These are phyloP conservation scores for Dioctria rufipes DNA, from an alignment of 2,888 invertebrate genomes.

Conservation along the genomic window DNA sequence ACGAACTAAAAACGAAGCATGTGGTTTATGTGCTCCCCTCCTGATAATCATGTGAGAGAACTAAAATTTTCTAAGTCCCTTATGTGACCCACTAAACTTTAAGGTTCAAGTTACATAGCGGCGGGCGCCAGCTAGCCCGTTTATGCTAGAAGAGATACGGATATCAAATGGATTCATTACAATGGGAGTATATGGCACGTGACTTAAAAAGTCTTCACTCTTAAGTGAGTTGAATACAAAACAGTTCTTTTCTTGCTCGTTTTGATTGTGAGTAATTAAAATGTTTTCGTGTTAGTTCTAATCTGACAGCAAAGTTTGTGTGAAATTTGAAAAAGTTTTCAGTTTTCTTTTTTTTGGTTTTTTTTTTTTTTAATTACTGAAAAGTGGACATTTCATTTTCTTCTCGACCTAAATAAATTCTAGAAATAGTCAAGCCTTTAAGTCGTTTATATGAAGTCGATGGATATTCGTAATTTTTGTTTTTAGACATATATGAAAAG, in stretches of 20 bases:
- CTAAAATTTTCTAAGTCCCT: constrained; percentile 1
- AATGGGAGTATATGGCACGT: constrained; percentile 31
- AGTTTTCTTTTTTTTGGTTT: no score
- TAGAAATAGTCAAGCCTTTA: no score
- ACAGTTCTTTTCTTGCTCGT: neutral
- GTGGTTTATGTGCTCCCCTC: constrained; percentile 41
- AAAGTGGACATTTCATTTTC: no score
- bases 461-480: no score
- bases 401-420: no score
- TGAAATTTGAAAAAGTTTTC: no score
- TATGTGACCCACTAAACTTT: constrained; percentile 39
- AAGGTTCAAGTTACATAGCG: constrained; percentile 28
- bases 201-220: constrained; percentile 22
- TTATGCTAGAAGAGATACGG: neutral
- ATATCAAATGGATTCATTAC: constrained; percentile 33
- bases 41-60: constrained; percentile 27
- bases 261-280: neutral
- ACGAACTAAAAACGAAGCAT: constrained; percentile 21
- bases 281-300: neutral
- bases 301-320: neutral
- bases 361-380: no score
- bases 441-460: no score
- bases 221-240: constrained; percentile 15
- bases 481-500: no score
- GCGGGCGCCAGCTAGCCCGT: neutral